Base-by-base conservation (phyloP, 2,113 vertebrate species). In the Cebus imitator region DNA sequence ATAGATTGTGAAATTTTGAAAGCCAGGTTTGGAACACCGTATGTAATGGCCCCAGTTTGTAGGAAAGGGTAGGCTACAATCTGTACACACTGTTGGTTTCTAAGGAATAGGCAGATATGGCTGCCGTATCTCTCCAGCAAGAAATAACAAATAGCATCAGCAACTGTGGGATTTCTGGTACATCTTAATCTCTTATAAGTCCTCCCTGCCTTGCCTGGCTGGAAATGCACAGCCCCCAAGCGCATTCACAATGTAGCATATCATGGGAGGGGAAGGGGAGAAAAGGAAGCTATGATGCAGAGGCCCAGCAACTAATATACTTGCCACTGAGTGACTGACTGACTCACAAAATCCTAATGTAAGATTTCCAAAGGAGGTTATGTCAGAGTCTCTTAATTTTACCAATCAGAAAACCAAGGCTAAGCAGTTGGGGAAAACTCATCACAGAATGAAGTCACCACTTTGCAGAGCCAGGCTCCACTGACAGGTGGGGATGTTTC, bases 181-280 rank as follows among this genome's bases (percentile, higher is more conserved):
- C 8, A 27, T 48, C 70, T 80, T 58, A 4, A 57, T 79, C 25
- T 40, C 45, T 35, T 70, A 82, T 20, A 55, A 84, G 12, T 37
- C 73, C 23, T 43, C 16, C 50, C 32, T 52, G n/a, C 78, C 25
- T 2, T 7, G 0, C 21, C 5, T 18, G 81, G 40, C 73, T 43
- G 9, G 75, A 52, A 37, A 52, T 6, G 1, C 37, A 57, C 3
- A 61, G 21, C 64, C 61, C 23, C 35, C 68, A 14, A 5, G n/a
- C 9, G 30, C n/a, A 17, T 58, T 0, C 7, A 61, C 20, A 25
- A 52, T 1, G 5, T 16, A 0, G 32, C 14, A 6, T 12, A n/a
- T 61, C 50, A 2, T 6, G 12, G 35, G 43, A 64, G 21, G 27
- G 35, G 52, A 40, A 55, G 79, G 32, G 17, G 23, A 14, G 43